A percentile compares a stretch with the other conserved stretches of the same genome.
These are phyloP conservation scores for Phengaris alcon DNA, from an alignment of 2,888 invertebrate species.

Conservation along the genomic window DNA sequence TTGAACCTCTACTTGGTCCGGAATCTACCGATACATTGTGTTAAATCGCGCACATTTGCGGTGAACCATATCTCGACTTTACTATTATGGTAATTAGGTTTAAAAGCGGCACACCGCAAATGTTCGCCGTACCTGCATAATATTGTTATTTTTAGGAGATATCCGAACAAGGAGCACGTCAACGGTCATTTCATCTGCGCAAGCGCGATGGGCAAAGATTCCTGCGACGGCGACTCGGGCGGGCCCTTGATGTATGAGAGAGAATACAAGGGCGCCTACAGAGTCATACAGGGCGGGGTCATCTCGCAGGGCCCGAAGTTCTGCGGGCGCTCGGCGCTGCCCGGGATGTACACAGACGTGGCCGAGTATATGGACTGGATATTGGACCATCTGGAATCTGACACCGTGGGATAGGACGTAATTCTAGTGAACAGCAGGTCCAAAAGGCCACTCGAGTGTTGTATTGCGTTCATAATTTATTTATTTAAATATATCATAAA, in stretches of 20 bases:
- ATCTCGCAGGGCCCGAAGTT: conserved; percentile 49
- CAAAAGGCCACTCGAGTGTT: too few relatives aligned
- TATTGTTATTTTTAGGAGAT: background rate
- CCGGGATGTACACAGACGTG: conserved; percentile 66
- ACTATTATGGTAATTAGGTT: too few relatives aligned
- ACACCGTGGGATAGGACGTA: background rate
- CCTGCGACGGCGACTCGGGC: conserved; percentile 84
- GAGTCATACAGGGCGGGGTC: conserved; percentile 47
- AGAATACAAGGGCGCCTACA: background rate
- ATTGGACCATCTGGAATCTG: conserved; percentile 38
- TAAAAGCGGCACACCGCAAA: too few relatives aligned
- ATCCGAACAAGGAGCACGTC: background rate
- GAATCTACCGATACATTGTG: too few relatives aligned
- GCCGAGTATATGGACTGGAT: conserved; percentile 64
- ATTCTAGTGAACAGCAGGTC: too few relatives aligned
- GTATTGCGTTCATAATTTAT: too few relatives aligned
- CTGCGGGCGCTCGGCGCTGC: conserved; percentile 36
- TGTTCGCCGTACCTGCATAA: background rate
- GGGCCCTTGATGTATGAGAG: conserved; percentile 76
- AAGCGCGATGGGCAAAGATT: conserved; percentile 72
- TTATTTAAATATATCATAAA: too few relatives aligned
- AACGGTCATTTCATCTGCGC: conserved; percentile 46
- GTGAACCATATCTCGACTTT: too few relatives aligned
- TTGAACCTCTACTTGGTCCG: too few relatives aligned
- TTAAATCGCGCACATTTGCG: too few relatives aligned